Evolutionary conservation across 2,888 invertebrate species (phyloP).

Genomic region (Merodon equestris): DNA sequence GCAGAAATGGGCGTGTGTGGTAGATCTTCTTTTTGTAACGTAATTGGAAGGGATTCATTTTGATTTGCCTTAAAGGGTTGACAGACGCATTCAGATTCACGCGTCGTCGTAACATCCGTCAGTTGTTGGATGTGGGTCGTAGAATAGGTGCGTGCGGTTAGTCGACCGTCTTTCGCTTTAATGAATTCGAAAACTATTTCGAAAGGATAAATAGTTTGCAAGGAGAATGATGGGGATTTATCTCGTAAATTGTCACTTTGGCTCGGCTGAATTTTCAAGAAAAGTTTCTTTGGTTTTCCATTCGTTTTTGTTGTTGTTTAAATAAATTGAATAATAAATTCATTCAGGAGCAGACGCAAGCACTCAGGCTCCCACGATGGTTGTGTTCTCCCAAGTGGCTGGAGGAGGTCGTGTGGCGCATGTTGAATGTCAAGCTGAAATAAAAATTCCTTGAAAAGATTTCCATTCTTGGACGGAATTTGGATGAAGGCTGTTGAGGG

Average conservation of each 20-base stretch:
- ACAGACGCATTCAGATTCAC: not conserved
- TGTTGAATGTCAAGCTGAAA: slow-evolving; percentile 35
- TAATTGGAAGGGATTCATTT: slow-evolving; percentile 40
- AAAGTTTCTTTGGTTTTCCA: slow-evolving; percentile 2
- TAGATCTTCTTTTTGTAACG: not conserved
- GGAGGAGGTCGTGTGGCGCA: not conserved
- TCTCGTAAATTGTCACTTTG: slow-evolving; percentile 29
- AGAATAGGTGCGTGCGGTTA: not conserved
- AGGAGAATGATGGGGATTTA: slow-evolving; percentile 45
- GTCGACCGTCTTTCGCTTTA: slow-evolving; percentile 43
- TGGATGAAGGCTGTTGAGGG: too few relatives aligned
- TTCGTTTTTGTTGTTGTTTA: slow-evolving; percentile 6
- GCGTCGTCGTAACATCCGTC: not conserved
- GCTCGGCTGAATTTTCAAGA: slow-evolving; percentile 28
- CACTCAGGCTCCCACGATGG: too few relatives aligned
- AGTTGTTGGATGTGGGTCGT: not conserved
- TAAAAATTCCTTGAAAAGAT: slow-evolving; percentile 24
- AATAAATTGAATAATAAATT: slow-evolving; percentile 56
- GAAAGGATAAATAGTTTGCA: slow-evolving; percentile 32
- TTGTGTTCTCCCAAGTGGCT: too few relatives aligned
- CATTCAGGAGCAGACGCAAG: not conserved
- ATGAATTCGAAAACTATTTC: slow-evolving; percentile 51
- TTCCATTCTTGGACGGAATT: not conserved
- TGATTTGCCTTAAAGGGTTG: slow-evolving; percentile 44
- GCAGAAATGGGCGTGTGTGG: slow-evolving; percentile 8